Evolutionary conservation across 1,140 invertebrate genomes (phyloP), one percentile per base, ranked within the genome.

Genomic region (Aphidius ervi): DNA sequence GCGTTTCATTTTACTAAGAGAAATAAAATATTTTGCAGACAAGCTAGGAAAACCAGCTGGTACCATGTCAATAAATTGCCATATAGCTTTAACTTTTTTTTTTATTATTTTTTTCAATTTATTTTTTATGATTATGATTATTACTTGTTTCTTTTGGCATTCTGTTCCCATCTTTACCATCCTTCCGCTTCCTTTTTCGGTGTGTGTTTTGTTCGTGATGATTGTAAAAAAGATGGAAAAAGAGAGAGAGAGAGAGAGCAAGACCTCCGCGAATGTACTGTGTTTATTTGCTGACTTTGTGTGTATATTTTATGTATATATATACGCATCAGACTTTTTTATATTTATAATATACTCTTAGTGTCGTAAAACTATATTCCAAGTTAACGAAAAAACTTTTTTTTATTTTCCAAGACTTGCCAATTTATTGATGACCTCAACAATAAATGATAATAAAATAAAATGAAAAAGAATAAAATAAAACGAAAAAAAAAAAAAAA

Each of bases 1-100:
- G 64, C 49, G 62, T 66, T 62, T 61, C 60, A 66, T 65, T 66
- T 63, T 46, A 53, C 59, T 68, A 66, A 66, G 61, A 64, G 63
- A 60, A 58, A 46, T 41, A 61, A 53, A 62, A 54, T 60, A 62
- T 46, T 59, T 61, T 61, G 23, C 23, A 46, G 55, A 55, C 37
- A 55, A 23, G 42, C 42, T 43, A 20, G 42, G 9, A 45, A 63
- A 65, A 62, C 57, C 67, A 69, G 64, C 68, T 67, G 59, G 63
- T 67, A 60, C 56, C 50, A 37, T 20, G 56, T 59, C 64, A 58
- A 65, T 65, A 65, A 65, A 65, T 65, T 59, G 58, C 56, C 46
- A 63, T 49, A 56, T 58, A 41, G 40, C 58, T 45, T 42, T 50
- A 41, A 16, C 46, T 52, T 54, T 50, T 53, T 53, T 20, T 56